phyloP scores from a whole-genome alignment of 30 jellyfish, hydroid and myxozoan genomes.

The Hydractinia echinata region DNA sequence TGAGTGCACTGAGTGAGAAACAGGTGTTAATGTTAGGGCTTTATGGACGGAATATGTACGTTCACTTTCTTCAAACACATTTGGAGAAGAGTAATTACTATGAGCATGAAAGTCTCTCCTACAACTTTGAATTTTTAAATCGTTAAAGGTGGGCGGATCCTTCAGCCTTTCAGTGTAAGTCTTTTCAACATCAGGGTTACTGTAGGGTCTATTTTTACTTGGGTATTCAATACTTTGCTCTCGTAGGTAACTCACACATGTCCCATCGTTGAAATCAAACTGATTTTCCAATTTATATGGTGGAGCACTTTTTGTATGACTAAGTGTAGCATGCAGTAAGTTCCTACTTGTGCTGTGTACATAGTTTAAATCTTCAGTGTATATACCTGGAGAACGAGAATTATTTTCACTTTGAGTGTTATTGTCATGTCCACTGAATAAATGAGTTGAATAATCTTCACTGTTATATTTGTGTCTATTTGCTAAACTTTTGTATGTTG shows the following conservation, averaged over 20 bases:
- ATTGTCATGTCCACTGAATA: background rate
- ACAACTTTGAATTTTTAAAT: background rate
- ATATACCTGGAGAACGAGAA: background rate
- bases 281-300: background rate
- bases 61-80: constrained; percentile 18
- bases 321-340: background rate
- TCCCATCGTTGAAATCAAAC: constrained; percentile 15
- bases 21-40: constrained; percentile 23
- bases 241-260: background rate
- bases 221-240: constrained; percentile 12
- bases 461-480: constrained; percentile 3
- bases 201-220: constrained; percentile 8
- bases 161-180: constrained; percentile 4
- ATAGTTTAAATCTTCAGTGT: background rate
- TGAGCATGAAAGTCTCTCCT: background rate
- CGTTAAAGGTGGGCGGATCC: constrained; percentile 9
- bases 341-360: background rate
- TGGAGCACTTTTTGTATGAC: constrained; percentile 18
- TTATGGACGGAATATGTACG: constrained; percentile 24
- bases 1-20: constrained; percentile 33
- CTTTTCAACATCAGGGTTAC: constrained; percentile 20
- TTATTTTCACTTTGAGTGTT: background rate
- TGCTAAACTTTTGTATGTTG: constrained; percentile 8
- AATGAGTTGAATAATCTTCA: constrained; percentile 2
- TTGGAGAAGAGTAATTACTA: constrained; percentile 38